phyloP scores from a whole-genome alignment of 1,140 invertebrate species.

The Thereuonema tuberculata region DNA sequence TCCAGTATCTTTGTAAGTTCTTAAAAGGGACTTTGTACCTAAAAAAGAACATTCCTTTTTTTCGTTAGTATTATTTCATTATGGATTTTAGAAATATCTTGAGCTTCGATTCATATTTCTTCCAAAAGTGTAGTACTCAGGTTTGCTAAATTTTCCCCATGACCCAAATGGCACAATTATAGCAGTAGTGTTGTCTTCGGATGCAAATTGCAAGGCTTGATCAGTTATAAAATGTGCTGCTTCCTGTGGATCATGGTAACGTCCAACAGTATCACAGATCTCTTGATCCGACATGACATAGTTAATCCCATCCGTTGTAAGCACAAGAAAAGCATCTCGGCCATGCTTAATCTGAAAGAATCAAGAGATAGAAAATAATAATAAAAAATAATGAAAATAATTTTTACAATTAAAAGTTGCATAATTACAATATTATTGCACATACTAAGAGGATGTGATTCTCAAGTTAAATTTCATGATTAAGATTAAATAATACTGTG shows the following conservation, averaged over 20 bases:
- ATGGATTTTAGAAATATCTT: slow-evolving; percentile 5
- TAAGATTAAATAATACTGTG: too few relatives aligned
- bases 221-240: slow-evolving; percentile 38
- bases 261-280: slow-evolving; percentile 36
- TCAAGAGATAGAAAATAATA: slow-evolving; percentile 11
- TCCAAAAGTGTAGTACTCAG: background rate
- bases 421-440: too few relatives aligned
- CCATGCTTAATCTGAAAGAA: slow-evolving; percentile 38
- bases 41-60: too few relatives aligned
- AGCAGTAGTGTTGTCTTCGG: slow-evolving; percentile 41
- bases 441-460: too few relatives aligned
- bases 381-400: too few relatives aligned
- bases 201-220: slow-evolving; percentile 39
- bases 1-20: too few relatives aligned
- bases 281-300: slow-evolving; percentile 40
- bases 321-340: slow-evolving; percentile 38
- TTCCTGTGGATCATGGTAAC: slow-evolving; percentile 33
- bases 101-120: slow-evolving; percentile 6
- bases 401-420: slow-evolving; percentile 2
- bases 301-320: slow-evolving; percentile 41
- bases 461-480: too few relatives aligned
- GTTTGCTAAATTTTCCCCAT: slow-evolving; percentile 37
- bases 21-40: too few relatives aligned
- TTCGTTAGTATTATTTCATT: too few relatives aligned
- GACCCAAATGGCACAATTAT: slow-evolving; percentile 41